Evolutionary conservation across 2,797 vertebrate genomes (phyloP).

Genomic region (Molothrus ater): DNA sequence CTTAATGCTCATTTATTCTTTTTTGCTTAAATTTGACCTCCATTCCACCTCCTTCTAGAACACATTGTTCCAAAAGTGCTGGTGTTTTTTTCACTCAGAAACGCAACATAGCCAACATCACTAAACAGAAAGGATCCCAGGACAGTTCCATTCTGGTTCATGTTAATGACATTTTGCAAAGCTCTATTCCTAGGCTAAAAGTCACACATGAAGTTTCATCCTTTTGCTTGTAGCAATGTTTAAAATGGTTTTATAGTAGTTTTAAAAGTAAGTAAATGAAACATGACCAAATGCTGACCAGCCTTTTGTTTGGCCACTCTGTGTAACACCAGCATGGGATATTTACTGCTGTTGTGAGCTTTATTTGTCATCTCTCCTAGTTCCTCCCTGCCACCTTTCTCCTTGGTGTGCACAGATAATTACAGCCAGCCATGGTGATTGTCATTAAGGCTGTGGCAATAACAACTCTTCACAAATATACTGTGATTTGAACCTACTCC

Average conservation of each 20-base stretch:
- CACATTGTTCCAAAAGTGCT: background rate
- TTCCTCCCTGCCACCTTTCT: constrained; percentile 32
- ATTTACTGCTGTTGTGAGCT: constrained; percentile 23
- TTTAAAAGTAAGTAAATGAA: background rate
- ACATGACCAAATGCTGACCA: background rate
- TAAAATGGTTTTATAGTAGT: background rate
- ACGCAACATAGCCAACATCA: background rate
- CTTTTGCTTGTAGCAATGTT: background rate
- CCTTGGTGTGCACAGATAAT: constrained; percentile 32
- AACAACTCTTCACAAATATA: background rate
- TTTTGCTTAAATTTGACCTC: constrained; percentile 42
- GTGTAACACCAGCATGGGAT: background rate
- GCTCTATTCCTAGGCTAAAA: background rate
- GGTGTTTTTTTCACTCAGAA: constrained; percentile 30
- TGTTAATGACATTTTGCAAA: background rate
- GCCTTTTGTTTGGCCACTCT: background rate
- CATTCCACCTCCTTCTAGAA: constrained; percentile 27
- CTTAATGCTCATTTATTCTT: background rate
- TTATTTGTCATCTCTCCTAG: constrained; percentile 16
- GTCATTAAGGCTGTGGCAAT: background rate
- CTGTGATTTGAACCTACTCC: background rate
- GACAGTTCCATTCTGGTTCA: background rate
- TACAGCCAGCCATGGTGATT: background rate
- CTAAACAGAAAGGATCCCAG: background rate
- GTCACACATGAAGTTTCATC: background rate